Percentiles rank a stretch among this genome's conserved stretches.
phyloP scores from a whole-genome alignment of 2,888 invertebrate species.

The Formica aserva region DNA sequence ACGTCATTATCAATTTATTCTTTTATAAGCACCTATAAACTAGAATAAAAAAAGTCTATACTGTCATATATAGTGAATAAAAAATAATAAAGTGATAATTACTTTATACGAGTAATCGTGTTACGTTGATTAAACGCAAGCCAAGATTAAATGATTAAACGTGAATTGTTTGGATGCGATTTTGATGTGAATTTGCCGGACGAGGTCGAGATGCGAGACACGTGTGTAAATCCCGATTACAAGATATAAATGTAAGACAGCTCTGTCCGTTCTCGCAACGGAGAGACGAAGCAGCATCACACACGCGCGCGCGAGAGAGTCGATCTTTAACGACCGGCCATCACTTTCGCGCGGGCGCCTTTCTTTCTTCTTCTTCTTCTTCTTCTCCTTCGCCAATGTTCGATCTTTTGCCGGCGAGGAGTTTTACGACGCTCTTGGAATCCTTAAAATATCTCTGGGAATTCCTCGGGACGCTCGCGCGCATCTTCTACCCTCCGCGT shows the following conservation, averaged over 20 bases:
- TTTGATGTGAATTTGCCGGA: slow-evolving; percentile 20
- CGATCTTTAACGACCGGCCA: slow-evolving; percentile 62
- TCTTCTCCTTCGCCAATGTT: slow-evolving; percentile 50
- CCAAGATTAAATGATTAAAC: not conserved
- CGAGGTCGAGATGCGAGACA: slow-evolving; percentile 3
- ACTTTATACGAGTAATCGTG: not conserved
- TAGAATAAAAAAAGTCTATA: not conserved
- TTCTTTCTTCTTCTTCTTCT: slow-evolving; percentile 57
- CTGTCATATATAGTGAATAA: not conserved
- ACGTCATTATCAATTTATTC: not conserved
- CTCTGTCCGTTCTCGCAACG: slow-evolving; percentile 24
- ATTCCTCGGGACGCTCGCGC: slow-evolving; percentile 52
- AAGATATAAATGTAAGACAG: slow-evolving; percentile 42
- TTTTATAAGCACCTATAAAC: not conserved
- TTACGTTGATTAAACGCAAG: not conserved
- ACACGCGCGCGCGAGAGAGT: slow-evolving; percentile 36
- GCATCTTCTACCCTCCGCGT: not conserved
- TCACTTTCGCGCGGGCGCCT: slow-evolving; percentile 61
- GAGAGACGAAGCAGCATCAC: slow-evolving; percentile 28
- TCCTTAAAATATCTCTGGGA: slow-evolving; percentile 68
- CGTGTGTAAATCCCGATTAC: slow-evolving; percentile 48
- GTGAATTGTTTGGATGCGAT: slow-evolving; percentile 2
- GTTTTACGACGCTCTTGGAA: slow-evolving; percentile 71
- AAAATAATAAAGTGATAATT: not conserved
- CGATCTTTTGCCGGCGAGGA: slow-evolving; percentile 50